phyloP scores from a whole-genome alignment of 1,140 invertebrate genomes.

The Drosophila jambulina region DNA sequence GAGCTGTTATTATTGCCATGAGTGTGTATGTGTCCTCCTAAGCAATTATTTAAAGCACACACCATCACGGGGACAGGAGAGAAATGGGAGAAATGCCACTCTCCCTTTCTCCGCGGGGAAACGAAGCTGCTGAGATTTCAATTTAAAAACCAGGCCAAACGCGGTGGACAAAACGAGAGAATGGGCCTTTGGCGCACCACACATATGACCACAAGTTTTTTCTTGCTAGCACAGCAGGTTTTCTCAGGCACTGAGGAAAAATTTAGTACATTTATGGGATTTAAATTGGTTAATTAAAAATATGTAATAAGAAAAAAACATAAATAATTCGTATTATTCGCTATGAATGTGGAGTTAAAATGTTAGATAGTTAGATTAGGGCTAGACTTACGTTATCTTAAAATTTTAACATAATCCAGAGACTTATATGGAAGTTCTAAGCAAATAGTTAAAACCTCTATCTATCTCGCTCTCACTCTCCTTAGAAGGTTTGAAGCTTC shows the following conservation, averaged over 20 bases:
- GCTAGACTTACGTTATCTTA: too few relatives aligned
- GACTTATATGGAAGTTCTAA: too few relatives aligned
- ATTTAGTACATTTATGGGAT: neutral
- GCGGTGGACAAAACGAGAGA: conserved; percentile 18
- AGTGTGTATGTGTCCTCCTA: conserved; percentile 48
- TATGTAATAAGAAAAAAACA: too few relatives aligned
- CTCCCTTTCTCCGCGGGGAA: conserved; percentile 16
- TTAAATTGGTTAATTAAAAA: too few relatives aligned
- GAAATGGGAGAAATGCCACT: conserved; percentile 5
- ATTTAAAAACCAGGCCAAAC: conserved; percentile 51
- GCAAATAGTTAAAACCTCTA: too few relatives aligned
- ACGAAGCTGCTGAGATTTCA: conserved; percentile 40
- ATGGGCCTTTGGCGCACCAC: neutral
- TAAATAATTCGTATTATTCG: too few relatives aligned
- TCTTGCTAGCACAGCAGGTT: conserved; percentile 32
- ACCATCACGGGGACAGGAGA: conserved; percentile 7
- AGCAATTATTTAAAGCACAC: conserved; percentile 74
- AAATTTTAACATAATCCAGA: too few relatives aligned
- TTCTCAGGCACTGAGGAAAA: neutral
- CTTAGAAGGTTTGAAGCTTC: too few relatives aligned
- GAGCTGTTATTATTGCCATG: conserved; percentile 65
- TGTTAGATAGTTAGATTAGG: too few relatives aligned
- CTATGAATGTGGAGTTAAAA: too few relatives aligned
- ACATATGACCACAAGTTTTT: conserved; percentile 30
- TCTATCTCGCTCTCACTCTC: too few relatives aligned